Conservation (phyloP, 2,797 vertebrate genomes). For the Tragelaphus oryx region DNA sequence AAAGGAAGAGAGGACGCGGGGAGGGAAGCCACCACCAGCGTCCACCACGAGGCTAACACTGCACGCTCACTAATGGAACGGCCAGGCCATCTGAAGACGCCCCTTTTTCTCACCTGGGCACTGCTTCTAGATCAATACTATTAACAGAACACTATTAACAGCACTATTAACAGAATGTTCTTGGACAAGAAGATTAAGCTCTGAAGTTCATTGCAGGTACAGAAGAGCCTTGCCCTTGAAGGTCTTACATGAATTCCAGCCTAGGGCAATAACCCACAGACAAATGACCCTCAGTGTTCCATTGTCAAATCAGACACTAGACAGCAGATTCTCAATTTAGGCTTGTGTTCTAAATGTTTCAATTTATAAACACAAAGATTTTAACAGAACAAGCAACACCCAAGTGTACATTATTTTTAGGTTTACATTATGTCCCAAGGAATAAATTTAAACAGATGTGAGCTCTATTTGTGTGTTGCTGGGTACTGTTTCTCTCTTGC, state of each 20-base stretch:
- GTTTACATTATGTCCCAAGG: background rate
- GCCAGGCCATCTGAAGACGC: background rate
- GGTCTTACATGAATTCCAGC: background rate
- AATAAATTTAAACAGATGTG: background rate
- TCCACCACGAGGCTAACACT: background rate
- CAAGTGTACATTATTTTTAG: background rate
- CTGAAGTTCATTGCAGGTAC: background rate
- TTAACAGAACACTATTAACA: background rate
- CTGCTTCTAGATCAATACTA: background rate
- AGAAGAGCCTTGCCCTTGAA: background rate
- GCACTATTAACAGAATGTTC: background rate
- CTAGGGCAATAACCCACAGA: background rate
- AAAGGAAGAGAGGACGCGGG: fast-evolving
- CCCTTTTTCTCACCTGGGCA: background rate
- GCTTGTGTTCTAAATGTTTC: background rate
- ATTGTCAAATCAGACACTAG: background rate
- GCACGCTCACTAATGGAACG: background rate
- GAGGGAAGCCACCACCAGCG: background rate
- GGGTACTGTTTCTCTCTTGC: background rate
- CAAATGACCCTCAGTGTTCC: background rate
- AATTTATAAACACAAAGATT: background rate
- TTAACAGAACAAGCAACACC: background rate
- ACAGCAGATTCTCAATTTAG: background rate
- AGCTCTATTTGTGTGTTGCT: background rate
- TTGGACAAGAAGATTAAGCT: background rate